These are phyloP conservation scores for Vultur gryphus DNA, from an alignment of 2,797 vertebrate species.

Conservation along the genomic window DNA sequence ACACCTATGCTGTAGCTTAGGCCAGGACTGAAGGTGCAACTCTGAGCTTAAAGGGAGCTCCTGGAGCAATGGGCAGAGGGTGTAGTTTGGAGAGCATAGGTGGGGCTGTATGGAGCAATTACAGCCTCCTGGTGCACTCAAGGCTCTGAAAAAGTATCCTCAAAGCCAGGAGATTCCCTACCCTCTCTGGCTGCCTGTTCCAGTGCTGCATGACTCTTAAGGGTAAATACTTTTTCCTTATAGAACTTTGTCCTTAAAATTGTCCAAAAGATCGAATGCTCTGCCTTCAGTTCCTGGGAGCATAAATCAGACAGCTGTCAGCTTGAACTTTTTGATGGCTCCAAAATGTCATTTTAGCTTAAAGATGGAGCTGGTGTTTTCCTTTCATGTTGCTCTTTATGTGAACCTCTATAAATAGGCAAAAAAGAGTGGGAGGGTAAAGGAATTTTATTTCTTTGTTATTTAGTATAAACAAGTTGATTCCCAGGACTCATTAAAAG, in stretches of 20 bases:
- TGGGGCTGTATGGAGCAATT: neutral
- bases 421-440: neutral
- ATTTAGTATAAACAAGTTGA: neutral
- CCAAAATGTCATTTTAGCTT: neutral
- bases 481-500: neutral
- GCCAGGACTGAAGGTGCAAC: neutral
- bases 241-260: neutral
- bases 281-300: neutral
- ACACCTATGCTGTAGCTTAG: neutral
- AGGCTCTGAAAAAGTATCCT: neutral
- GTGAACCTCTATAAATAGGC: neutral
- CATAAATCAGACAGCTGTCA: neutral
- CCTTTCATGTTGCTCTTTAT: neutral
- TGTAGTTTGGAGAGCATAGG: neutral
- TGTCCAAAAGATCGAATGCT: neutral
- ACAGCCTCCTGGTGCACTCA: neutral
- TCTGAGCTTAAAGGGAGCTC: neutral
- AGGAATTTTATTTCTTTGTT: neutral
- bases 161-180: neutral
- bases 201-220: neutral
- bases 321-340: neutral
- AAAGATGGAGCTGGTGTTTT: neutral
- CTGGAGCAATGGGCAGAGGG: neutral
- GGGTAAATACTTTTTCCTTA: neutral
- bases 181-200: neutral